Evolutionary conservation across 37 sponge, comb jelly and placozoan genomes (phyloP).

Genomic region (Oscarella lobularis): DNA sequence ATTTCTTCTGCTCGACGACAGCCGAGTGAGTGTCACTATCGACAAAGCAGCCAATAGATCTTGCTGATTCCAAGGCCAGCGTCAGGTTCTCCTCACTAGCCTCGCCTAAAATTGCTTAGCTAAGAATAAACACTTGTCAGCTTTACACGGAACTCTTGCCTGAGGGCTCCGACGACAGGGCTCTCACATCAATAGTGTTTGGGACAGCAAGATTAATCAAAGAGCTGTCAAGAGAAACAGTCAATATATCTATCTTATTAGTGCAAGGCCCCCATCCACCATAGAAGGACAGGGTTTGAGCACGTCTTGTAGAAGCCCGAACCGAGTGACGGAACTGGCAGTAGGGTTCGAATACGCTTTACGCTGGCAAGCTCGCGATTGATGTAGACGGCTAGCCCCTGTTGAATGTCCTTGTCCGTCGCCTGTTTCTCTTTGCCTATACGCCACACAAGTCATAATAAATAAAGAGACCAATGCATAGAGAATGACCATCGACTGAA

Average conservation of each 20-base stretch:
- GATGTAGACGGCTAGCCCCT: conserved; percentile 36
- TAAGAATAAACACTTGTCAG: neutral
- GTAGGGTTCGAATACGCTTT: conserved; percentile 11
- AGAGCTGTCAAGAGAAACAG: conserved; percentile 17
- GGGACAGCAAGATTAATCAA: conserved; percentile 56
- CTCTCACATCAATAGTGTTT: conserved; percentile 61
- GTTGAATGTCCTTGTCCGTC: conserved; percentile 29
- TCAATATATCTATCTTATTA: neutral
- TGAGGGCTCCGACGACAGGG: too few species aligned
- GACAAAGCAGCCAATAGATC: conserved; percentile 69
- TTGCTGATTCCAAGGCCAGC: conserved; percentile 59
- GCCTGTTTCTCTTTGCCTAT: too few species aligned
- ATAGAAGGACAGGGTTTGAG: conserved; percentile 25
- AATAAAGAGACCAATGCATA: too few species aligned
- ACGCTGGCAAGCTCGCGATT: conserved; percentile 9
- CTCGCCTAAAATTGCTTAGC: conserved; percentile 10
- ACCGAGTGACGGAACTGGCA: conserved; percentile 31
- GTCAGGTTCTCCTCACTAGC: conserved; percentile 72
- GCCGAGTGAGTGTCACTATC: conserved; percentile 21
- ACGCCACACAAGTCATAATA: too few species aligned
- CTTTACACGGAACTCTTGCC: neutral
- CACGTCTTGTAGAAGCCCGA: conserved; percentile 38
- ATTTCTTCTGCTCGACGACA: conserved; percentile 20
- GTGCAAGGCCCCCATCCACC: conserved; percentile 14
- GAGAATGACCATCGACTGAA: too few species aligned